Evolutionary conservation across 2,888 invertebrate species (phyloP), one percentile per base, ranked within the genome.

Genomic region (Acleris cristana): DNA sequence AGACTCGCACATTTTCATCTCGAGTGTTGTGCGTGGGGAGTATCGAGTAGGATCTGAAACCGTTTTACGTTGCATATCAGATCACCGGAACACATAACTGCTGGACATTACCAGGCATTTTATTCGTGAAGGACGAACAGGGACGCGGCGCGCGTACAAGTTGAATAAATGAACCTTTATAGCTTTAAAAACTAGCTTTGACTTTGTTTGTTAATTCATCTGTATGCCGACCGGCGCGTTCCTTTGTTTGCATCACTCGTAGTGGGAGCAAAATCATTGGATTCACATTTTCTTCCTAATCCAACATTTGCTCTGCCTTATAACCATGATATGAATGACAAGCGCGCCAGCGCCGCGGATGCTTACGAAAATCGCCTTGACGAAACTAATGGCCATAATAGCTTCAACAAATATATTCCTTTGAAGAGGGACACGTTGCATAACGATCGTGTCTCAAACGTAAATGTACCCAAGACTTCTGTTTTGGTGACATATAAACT

Each of bases 331-430:
- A 62, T 62, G 62, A 62, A 67, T 67, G 62, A 67, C 62, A 62
- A 67, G 57, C 57, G 54, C 72, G 69, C 71, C 69, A 73, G 71
- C 76, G 74, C 76, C 82, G 81, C 84, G 83, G 86, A 83, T 82
- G 77, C 80, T 89, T 86, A 85, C 87, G 85, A 90, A 88, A 88
- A 88, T 74, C 76, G 72, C 89, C 90, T 91, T 91, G 90, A 87
- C 85, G 85, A 83, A 85, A 80, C 84, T 85, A 86, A 84, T 81
- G 78, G 82, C 72, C 79, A 87, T 87, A 89, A 90, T 84, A 83
- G 76, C 79, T 87, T 85, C 77, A 76, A 84, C 87, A 91, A 90
- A 91, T 85, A 90, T 85, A 86, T 88, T 84, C 80, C 85, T 85
- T 79, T 81, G 81, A 83, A 83, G 79, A 82, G 76, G 79, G 79